Percentiles rank a stretch among this genome's conserved stretches.
phyloP scores from a whole-genome alignment of 2,113 vertebrate genomes.

The Lutjanus erythropterus region DNA sequence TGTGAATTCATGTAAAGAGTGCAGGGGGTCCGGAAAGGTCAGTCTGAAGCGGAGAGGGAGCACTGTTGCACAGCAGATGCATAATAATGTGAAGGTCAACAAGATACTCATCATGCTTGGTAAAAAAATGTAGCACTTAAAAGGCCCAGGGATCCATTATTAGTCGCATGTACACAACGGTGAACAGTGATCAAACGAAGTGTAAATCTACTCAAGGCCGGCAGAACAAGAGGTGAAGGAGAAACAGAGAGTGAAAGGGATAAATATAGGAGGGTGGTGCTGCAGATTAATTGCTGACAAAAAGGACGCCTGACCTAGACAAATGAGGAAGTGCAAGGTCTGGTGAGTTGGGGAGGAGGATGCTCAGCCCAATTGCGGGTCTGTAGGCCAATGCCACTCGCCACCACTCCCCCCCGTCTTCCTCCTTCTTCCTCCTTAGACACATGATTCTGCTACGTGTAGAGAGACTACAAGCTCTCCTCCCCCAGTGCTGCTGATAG shows the following conservation, averaged over 20 bases:
- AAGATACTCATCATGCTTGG: conserved; percentile 63
- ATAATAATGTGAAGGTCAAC: conserved; percentile 81
- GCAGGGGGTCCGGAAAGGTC: conserved; percentile 60
- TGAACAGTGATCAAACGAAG: conserved; percentile 66
- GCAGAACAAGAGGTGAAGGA: conserved; percentile 78
- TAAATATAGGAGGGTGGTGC: conserved; percentile 74
- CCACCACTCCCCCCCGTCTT: background rate
- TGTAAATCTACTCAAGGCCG: conserved; percentile 76
- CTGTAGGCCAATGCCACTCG: conserved; percentile 68
- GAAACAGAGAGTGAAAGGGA: conserved; percentile 71
- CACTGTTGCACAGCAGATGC: conserved; percentile 69
- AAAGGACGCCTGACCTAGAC: conserved; percentile 81
- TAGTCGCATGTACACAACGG: conserved; percentile 62
- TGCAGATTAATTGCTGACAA: conserved; percentile 85
- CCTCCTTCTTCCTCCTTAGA: conserved; percentile 48
- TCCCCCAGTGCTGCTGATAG: conserved; percentile 78
- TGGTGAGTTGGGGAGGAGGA: conserved; percentile 69
- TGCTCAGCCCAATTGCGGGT: conserved; percentile 65
- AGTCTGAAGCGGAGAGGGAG: conserved; percentile 52
- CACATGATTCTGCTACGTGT: conserved; percentile 70
- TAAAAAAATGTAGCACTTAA: conserved; percentile 64
- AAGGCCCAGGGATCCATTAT: conserved; percentile 63
- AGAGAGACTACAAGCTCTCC: conserved; percentile 68
- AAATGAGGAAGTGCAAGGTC: conserved; percentile 82
- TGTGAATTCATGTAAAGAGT: conserved; percentile 46